Base-by-base conservation (phyloP, 2,113 vertebrate species). In the Pseudopodoces humilis region DNA sequence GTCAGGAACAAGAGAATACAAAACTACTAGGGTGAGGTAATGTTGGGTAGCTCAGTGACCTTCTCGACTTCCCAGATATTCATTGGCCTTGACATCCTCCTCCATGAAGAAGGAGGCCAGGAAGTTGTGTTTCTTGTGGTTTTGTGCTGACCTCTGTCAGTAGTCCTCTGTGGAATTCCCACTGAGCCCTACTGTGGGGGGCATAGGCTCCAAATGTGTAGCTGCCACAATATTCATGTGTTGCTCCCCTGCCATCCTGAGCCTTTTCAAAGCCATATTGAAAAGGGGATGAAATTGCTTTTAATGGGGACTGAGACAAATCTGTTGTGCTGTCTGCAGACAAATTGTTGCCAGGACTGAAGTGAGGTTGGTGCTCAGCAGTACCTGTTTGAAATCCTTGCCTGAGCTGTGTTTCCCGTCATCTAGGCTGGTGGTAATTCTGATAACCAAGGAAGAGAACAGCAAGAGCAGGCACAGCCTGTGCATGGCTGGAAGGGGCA, bases 401-500 rank as follows among this genome's bases (percentile, higher is more conserved):
- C 27, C 28, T 59, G 37, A 64, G 41, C 39, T 13, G 17, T 17
- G 14, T 60, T 94, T 86, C 7, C 79, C 30, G 2, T 18, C 13
- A 3, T 28, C 20, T 33, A 10, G 15, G 43, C 53, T 47, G 28
- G 20, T 64, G 31, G 19, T 35, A 12, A 19, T 2, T 3, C 23
- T 31, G 64, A 6, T 4, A 31, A 16, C 9, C 7, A n/a, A 52
- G 58, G 47, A 50, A 0, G 13, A 4, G 56, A 37, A 55, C 47
- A 31, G 67, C 0, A 4, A 52, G 37, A 17, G 0, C 25, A 20
- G 43, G 56, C 50, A 12, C 17, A 4, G n/a, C 3, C 21, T 35
- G 21, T 47, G 0, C 3, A 0, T 10, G 15, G n/a, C 46, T 55
- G 47, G 65, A 50, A 5, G 0, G 0, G 28, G 35, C 39, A 28